Evolutionary conservation across 2,797 vertebrate species (phyloP), one percentile per base, ranked within the genome.

Genomic region (Oreortyx pictus): DNA sequence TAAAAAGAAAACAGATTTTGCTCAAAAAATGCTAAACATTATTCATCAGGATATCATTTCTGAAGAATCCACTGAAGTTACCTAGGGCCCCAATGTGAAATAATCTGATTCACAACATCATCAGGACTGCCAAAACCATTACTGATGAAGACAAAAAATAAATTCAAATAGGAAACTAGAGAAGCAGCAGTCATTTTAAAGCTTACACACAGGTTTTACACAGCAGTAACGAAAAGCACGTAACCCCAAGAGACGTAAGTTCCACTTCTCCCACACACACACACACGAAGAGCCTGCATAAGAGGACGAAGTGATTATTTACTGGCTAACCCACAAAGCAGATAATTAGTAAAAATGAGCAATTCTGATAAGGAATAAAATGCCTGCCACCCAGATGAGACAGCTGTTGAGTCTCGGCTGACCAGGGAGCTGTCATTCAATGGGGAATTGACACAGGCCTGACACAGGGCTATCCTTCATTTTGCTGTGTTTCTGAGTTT

Each of bases 21-120:
- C 44, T 73, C 68, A 14, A 84, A 33, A 57, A 86, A 83, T 33
- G 9, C 31, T 77, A 39, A 81, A 77, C 10, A 43, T 50, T 83
- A 78, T 81, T 87, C 72, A 80, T 39, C 59, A 7, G 25, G 35
- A 75, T 82, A 80, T 15, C 39, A 29, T 35, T 92, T 84, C 59
- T 37, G 35, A n/a, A 60, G 82, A 83, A 49, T 25, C 33, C 83
- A 88, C 50, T 89, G 76, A 66, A 89, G 25, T 56, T 68, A 78
- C 27, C 60, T 33, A 56, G 71, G 56, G 75, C 75, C 89, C 77
- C 64, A 81, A 86, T 74, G 39, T 75, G 46, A 88, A 91, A 79
- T 86, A 86, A 61, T 70, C 61, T 25, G 44, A 46, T 37, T 59
- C 46, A 47, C 23, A 75, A 47, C 31, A 60, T 59, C 33, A 37